Conservation (phyloP, 2,797 vertebrate species). For the Clamator glandarius region DNA sequence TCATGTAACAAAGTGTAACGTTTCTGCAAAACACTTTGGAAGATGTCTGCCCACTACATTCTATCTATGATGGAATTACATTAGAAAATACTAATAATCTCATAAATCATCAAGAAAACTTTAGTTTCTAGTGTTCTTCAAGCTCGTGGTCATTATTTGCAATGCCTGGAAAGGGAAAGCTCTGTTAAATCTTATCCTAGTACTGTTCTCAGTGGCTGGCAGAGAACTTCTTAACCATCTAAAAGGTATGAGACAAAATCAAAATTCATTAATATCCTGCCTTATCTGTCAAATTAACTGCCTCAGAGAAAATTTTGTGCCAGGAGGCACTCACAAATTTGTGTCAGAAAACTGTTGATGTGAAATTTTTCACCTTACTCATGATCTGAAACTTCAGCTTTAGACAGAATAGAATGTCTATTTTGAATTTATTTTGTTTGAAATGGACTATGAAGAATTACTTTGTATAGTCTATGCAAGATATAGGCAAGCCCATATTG, state of each 20-base stretch:
- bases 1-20: neutral
- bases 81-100: neutral
- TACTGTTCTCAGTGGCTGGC: neutral
- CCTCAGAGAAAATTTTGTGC: neutral
- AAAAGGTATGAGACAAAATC: neutral
- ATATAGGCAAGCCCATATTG: rapidly evolving
- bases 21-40: neutral
- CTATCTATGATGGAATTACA: neutral
- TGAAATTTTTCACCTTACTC: neutral
- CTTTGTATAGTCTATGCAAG: neutral
- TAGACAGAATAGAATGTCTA: neutral
- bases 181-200: neutral
- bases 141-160: neutral
- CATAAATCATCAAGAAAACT: neutral
- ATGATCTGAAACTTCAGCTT: neutral
- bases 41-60: neutral
- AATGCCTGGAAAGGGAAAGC: neutral
- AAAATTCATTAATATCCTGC: neutral
- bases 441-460: neutral
- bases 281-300: neutral
- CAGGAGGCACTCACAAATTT: neutral
- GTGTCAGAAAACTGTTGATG: neutral
- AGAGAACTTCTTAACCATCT: neutral
- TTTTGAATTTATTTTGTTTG: neutral
- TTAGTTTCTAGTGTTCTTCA: neutral